phyloP scores from a whole-genome alignment of 2,797 vertebrate genomes.

The Philypnodon macrostomus region DNA sequence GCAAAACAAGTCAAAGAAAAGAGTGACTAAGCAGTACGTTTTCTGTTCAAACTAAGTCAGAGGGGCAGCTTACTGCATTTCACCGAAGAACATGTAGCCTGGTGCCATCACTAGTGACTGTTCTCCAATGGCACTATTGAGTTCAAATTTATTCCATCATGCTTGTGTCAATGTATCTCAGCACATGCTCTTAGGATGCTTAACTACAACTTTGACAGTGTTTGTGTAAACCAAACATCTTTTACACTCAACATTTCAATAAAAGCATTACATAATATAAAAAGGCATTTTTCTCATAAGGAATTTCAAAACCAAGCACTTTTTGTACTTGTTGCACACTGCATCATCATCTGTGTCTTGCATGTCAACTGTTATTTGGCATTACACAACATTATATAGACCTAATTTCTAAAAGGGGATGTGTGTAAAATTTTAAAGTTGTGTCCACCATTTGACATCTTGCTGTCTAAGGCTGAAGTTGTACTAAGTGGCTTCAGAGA shows the following conservation, averaged over 20 bases:
- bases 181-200: constrained; percentile 40
- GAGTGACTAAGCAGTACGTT: constrained; percentile 11
- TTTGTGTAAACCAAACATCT: constrained; percentile 58
- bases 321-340: constrained; percentile 53
- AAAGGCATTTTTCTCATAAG: constrained; percentile 14
- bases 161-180: constrained; percentile 43
- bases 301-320: constrained; percentile 49
- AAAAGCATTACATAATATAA: constrained; percentile 17
- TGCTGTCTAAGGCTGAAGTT: constrained; percentile 68
- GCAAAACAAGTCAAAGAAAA: constrained; percentile 12
- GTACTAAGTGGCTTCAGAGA: constrained; percentile 63
- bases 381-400: constrained; percentile 37
- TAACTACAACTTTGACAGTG: constrained; percentile 32
- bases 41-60: constrained; percentile 14
- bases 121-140: constrained; percentile 19
- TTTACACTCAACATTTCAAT: constrained; percentile 42
- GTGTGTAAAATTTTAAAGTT: constrained; percentile 48
- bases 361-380: constrained; percentile 67
- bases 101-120: constrained; percentile 39
- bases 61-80: background rate
- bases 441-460: constrained; percentile 64
- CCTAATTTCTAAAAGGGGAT: constrained; percentile 48
- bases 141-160: constrained; percentile 36
- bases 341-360: constrained; percentile 63
- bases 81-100: constrained; percentile 35